Percentiles rank a stretch among this genome's conserved stretches.
Conservation (phyloP, 2,888 invertebrate species). For the Helicoverpa assulta region DNA sequence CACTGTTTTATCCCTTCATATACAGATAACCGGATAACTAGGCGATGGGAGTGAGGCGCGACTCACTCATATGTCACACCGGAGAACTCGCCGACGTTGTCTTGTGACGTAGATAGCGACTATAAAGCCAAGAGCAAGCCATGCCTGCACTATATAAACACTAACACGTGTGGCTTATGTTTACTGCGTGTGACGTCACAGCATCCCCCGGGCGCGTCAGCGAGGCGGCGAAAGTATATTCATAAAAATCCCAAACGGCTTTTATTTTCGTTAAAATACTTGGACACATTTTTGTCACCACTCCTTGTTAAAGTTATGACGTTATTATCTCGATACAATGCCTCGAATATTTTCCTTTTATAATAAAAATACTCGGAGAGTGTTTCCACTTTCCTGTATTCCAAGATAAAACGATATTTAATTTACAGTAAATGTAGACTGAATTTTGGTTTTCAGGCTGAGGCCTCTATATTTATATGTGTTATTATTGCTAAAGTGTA, state of each 20-base stretch:
- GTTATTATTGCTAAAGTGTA: too few species aligned
- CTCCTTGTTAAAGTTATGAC: constrained; percentile 14
- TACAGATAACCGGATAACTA: not conserved
- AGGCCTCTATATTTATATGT: too few species aligned
- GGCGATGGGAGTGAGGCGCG: not conserved
- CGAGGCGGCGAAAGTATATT: constrained; percentile 27
- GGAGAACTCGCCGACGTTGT: not conserved
- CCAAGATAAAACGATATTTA: constrained; percentile 1
- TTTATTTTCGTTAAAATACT: constrained; percentile 31
- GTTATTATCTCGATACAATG: constrained; percentile 41
- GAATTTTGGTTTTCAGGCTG: too few species aligned
- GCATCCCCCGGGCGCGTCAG: not conserved
- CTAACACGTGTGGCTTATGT: not conserved
- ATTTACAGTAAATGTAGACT: not conserved
- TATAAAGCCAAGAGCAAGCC: not conserved
- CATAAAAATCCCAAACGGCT: constrained; percentile 26
- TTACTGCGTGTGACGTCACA: not conserved
- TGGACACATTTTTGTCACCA: constrained; percentile 8
- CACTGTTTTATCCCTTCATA: too few species aligned
- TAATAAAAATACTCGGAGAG: constrained; percentile 5
- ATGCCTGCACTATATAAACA: not conserved
- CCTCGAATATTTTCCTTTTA: constrained; percentile 30
- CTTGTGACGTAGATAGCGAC: not conserved
- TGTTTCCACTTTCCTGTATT: not conserved
- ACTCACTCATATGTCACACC: not conserved